Conservation (phyloP, 2,888 invertebrate species). For the Spicauda simplicius region DNA sequence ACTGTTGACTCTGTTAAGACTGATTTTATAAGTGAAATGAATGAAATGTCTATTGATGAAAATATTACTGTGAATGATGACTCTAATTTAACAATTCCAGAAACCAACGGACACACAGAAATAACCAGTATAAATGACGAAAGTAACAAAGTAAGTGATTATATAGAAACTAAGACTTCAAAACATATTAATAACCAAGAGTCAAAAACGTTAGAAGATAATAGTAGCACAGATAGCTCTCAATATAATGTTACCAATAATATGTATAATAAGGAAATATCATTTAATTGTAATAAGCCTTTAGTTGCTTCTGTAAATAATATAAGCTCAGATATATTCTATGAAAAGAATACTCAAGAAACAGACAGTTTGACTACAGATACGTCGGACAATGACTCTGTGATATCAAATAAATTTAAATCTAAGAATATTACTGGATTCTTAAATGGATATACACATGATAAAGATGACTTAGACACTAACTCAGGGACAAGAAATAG, state of each 20-base stretch:
- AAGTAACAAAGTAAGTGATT: constrained; percentile 2
- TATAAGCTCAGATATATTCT: constrained; percentile 13
- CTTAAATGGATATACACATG: constrained; percentile 15
- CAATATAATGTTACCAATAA: constrained; percentile 6
- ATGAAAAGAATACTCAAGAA: constrained; percentile 23
- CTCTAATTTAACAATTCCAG: constrained; percentile 35
- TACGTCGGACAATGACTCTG: constrained; percentile 8
- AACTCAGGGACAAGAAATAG: constrained; percentile 11
- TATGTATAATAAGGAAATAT: constrained; percentile 1
- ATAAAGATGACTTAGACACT: constrained; percentile 2
- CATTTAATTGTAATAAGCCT: background rate
- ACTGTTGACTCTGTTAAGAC: constrained; percentile 32
- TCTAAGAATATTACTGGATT: background rate
- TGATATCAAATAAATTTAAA: background rate
- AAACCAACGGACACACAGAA: constrained; percentile 23
- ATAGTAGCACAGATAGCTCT: constrained; percentile 15
- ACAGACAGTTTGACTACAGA: background rate
- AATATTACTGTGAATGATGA: constrained; percentile 32
- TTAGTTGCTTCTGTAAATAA: constrained; percentile 20
- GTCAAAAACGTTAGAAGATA: constrained; percentile 15
- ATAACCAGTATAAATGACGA: constrained; percentile 6
- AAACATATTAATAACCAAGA: constrained; percentile 1
- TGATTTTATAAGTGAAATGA: constrained; percentile 21
- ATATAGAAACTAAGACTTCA: constrained; percentile 15
- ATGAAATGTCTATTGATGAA: constrained; percentile 33